Evolutionary conservation across 2,888 invertebrate species (phyloP).

Genomic region (Amphipyra tragopoginis): DNA sequence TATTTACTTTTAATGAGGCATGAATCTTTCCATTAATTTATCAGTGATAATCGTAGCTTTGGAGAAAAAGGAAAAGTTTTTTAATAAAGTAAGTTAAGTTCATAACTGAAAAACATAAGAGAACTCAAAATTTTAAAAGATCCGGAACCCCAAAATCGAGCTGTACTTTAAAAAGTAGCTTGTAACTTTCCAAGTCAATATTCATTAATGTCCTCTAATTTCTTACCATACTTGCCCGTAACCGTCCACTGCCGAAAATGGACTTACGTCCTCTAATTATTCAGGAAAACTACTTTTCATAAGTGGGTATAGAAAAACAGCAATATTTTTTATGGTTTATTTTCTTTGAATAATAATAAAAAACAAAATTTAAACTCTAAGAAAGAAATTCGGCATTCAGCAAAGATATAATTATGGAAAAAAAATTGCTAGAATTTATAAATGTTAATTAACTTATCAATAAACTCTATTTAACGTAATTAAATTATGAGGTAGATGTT

Average conservation of each 20-base stretch:
- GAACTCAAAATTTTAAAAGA: no score
- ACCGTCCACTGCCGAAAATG: no score
- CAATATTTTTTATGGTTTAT: conserved; percentile 76
- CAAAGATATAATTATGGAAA: conserved; percentile 73
- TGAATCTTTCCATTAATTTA: conserved; percentile 3
- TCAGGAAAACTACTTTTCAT: neutral
- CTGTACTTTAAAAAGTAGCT: no score
- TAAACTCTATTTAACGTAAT: conserved; percentile 85
- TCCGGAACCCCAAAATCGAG: no score
- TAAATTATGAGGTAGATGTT: conserved; percentile 89
- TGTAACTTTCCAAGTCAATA: no score
- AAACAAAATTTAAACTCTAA: conserved; percentile 88
- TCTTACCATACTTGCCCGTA: no score
- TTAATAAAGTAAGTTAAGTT: neutral
- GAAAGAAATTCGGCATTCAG: conserved; percentile 82
- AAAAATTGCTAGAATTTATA: conserved; percentile 83
- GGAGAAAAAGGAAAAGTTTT: neutral
- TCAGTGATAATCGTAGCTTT: neutral
- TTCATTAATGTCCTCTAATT: no score
- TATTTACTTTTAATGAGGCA: conserved; percentile 21
- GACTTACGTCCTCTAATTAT: no score
- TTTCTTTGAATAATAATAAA: conserved; percentile 86
- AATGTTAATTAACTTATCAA: conserved; percentile 85
- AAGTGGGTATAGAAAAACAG: conserved; percentile 58
- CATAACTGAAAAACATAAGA: neutral